phyloP scores from a whole-genome alignment of 2,888 invertebrate species.

The Dryobotodes eremita region DNA sequence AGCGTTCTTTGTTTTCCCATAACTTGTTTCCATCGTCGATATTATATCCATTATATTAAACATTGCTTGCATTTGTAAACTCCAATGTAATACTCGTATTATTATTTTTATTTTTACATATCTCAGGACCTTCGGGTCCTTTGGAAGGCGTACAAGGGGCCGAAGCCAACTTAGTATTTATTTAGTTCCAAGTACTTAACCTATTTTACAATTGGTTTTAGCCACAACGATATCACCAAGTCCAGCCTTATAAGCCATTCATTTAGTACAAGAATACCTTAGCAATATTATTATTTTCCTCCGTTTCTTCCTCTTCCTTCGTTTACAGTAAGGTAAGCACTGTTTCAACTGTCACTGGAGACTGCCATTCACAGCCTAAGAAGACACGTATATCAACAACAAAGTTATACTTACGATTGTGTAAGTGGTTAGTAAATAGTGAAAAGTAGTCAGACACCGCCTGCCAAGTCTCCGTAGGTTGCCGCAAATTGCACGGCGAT shows the following conservation, averaged over 20 bases:
- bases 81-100: background rate
- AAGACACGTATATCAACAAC: conserved; percentile 51
- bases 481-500: conserved; percentile 55
- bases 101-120: too few species aligned
- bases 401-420: conserved; percentile 44
- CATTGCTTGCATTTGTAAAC: background rate
- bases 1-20: background rate
- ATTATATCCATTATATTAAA: background rate
- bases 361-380: conserved; percentile 14
- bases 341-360: background rate
- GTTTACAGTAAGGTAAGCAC: background rate
- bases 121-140: too few species aligned
- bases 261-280: background rate
- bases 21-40: background rate
- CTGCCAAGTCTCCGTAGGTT: conserved; percentile 47
- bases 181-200: background rate
- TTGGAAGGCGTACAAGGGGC: too few species aligned
- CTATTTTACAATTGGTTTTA: background rate
- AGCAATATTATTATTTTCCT: background rate
- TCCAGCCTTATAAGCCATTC: background rate
- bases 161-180: too few species aligned
- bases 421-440: conserved; percentile 52
- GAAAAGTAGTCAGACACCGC: conserved; percentile 52
- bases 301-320: background rate
- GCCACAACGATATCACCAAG: background rate